phyloP scores from a whole-genome alignment of 1,140 invertebrate genomes.

The Rhopalosiphum maidis region DNA sequence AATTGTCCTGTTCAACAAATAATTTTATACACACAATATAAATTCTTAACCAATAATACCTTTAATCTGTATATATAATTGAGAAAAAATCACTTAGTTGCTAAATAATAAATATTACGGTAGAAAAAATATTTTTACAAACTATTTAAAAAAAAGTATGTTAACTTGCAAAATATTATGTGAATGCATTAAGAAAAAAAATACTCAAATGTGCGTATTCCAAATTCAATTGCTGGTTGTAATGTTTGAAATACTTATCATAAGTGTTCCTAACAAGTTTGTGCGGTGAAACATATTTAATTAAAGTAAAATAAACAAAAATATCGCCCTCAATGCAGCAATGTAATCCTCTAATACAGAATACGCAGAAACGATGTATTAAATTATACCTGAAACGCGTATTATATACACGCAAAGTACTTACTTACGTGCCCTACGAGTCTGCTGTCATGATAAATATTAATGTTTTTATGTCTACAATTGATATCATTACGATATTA shows the following conservation, averaged over 20 bases:
- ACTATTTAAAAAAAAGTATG: no score
- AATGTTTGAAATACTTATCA: neutral
- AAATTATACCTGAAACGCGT: neutral
- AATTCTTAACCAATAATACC: neutral
- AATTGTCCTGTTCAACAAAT: neutral
- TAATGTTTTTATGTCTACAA: neutral
- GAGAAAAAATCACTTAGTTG: neutral
- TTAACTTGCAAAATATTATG: neutral
- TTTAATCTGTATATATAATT: neutral
- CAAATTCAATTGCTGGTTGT: neutral
- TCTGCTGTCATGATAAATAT: neutral
- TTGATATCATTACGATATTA: neutral
- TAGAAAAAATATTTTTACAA: neutral
- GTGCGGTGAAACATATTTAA: neutral
- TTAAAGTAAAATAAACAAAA: slow-evolving; percentile 10
- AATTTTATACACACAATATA: neutral
- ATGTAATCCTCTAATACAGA: neutral
- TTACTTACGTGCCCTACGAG: neutral
- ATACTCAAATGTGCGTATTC: neutral
- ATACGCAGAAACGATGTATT: neutral
- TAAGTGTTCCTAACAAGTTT: neutral
- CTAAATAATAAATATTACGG: neutral
- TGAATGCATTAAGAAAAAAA: neutral
- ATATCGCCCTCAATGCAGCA: neutral
- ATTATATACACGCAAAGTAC: neutral